phyloP scores from a whole-genome alignment of 2,113 vertebrate species.

The Bos indicus region DNA sequence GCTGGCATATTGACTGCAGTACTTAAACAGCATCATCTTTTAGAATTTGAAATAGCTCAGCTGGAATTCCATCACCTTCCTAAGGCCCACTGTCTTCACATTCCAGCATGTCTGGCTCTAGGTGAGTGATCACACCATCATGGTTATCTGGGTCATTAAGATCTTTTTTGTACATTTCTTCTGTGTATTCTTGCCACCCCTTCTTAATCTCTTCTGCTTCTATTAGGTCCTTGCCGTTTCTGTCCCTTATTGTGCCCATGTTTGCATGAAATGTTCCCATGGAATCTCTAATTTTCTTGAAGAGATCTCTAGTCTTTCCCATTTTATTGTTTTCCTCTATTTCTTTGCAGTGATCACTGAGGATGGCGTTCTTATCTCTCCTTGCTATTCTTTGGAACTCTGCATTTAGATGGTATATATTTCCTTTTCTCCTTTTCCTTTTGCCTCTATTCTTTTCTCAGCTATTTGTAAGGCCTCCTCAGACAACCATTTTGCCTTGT shows the following conservation, averaged over 20 bases:
- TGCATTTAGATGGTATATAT: background rate
- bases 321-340: background rate
- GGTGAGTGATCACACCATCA: background rate
- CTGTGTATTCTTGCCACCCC: background rate
- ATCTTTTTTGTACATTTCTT: background rate
- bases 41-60: background rate
- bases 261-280: background rate
- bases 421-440: background rate
- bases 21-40: background rate
- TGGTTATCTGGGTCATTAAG: background rate
- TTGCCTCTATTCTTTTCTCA: background rate
- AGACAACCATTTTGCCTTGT: background rate
- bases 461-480: background rate
- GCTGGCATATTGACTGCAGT: background rate
- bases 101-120: background rate
- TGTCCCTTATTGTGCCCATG: background rate
- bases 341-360: background rate
- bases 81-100: background rate
- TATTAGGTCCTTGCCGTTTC: background rate
- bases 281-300: background rate
- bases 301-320: background rate
- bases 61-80: background rate
- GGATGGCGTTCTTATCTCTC: background rate
- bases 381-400: background rate
- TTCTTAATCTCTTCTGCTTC: background rate